A percentile compares a stretch with the other conserved stretches of the same genome.
These are phyloP conservation scores for Epistrophe grossulariae DNA, from an alignment of 2,888 invertebrate genomes.

Conservation along the genomic window DNA sequence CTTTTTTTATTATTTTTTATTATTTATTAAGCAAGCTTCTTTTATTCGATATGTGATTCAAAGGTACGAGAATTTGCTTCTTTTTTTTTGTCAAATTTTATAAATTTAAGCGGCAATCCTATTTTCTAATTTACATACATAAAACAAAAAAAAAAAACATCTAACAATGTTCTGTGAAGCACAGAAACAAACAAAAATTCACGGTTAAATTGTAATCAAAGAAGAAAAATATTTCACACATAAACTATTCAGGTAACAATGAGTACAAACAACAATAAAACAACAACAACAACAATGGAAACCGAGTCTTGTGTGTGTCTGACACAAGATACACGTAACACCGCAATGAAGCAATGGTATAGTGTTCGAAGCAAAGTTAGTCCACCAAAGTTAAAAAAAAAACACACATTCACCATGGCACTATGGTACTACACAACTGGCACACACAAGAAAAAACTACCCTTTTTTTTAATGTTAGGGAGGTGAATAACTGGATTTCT, in stretches of 20 bases:
- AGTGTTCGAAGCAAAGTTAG: slow-evolving; percentile 72
- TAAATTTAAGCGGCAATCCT: slow-evolving; percentile 26
- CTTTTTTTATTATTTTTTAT: background rate
- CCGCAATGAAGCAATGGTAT: slow-evolving; percentile 82
- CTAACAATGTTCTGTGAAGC: background rate
- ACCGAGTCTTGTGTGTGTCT: slow-evolving; percentile 79
- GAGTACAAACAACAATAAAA: slow-evolving; percentile 66
- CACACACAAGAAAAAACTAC: slow-evolving; percentile 49
- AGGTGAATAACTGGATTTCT: slow-evolving; percentile 65
- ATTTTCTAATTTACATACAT: background rate
- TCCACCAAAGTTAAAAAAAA: slow-evolving; percentile 39
- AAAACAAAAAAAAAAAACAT: slow-evolving; percentile 32
- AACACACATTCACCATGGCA: slow-evolving; percentile 60
- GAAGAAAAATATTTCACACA: slow-evolving; percentile 47
- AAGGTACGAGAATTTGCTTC: slow-evolving; percentile 61
- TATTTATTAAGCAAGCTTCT: slow-evolving; percentile 31
- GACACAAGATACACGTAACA: slow-evolving; percentile 84
- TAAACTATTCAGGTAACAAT: slow-evolving; percentile 70
- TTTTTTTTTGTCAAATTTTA: background rate
- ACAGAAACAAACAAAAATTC: background rate
- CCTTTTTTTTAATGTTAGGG: slow-evolving; percentile 58
- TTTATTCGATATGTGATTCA: slow-evolving; percentile 55
- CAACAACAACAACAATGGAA: slow-evolving; percentile 71
- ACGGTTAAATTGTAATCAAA: slow-evolving; percentile 47
- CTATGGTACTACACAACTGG: background rate